phyloP scores from a whole-genome alignment of 2,888 invertebrate genomes.

The Drosophila siamana region DNA sequence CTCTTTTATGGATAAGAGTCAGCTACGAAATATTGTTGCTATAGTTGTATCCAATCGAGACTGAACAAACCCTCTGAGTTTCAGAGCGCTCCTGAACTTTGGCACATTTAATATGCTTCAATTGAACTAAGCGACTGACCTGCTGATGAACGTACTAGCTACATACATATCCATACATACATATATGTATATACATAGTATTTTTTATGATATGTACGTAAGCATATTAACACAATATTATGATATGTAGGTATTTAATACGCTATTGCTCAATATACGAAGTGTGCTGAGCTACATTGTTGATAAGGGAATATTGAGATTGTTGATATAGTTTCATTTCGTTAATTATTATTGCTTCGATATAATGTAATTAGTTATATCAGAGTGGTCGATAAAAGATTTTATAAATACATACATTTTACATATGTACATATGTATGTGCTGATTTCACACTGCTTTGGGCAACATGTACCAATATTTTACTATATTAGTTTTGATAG shows the following conservation, averaged over 20 bases:
- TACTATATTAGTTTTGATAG: too few species aligned
- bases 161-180: slow-evolving; percentile 7
- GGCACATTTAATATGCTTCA: slow-evolving; percentile 65
- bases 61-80: not conserved
- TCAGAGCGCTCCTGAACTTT: slow-evolving; percentile 55
- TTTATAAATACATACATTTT: too few species aligned
- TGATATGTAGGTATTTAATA: not conserved
- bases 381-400: not conserved
- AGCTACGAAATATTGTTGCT: not conserved
- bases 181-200: slow-evolving; percentile 10
- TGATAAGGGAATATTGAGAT: not conserved
- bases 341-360: not conserved
- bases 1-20: not conserved
- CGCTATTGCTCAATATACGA: slow-evolving; percentile 22
- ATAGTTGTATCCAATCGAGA: not conserved
- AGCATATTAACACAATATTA: not conserved
- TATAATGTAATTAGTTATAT: not conserved
- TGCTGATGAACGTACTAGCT: slow-evolving; percentile 30
- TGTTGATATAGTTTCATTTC: not conserved
- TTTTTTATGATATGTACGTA: not conserved
- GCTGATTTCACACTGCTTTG: too few species aligned
- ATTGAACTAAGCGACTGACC: slow-evolving; percentile 79
- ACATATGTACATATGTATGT: too few species aligned
- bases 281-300: not conserved
- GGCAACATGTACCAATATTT: too few species aligned